Base-by-base conservation (phyloP, 2,797 vertebrate species). In the Chrosomus eos region DNA sequence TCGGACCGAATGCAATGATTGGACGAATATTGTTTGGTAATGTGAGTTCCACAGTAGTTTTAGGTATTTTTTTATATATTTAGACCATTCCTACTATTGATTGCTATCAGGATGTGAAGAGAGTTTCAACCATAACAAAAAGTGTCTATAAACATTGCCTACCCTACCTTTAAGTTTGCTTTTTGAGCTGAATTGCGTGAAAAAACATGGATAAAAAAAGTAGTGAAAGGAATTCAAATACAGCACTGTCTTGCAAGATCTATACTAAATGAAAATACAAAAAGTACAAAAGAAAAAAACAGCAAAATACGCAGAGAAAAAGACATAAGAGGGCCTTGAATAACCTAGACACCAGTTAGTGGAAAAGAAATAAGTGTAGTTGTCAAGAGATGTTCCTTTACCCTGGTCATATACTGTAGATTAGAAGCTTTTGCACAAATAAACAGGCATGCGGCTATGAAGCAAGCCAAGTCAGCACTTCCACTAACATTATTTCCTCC, bases 401-500 rank as follows among this genome's bases (percentile, higher is more conserved):
- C 64, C 55, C 16, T 53, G 33, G 36, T 26, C 14, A 31, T 62
- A 79, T 60, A n/a, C n/a, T n/a, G n/a, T n/a, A 21, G 51, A 68
- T 36, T 60, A 51, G 6, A 79, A 51, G 75, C 40, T 51, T 67
- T 85, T 38, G 55, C 67, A 51, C 67, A 64, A 71, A 79, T 40
- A n/a, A 43, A 72, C 26, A 60, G 80, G 53, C 51, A 38, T 48
- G 40, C 21, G 2, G 16, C 38, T 8, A 67, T 33, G 40, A 79
- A 67, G 51, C 9, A 70, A 40, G 71, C 71, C 19, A 51, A 84
- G 51, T 84, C 72, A 72, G 86, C 73, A 31, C 14, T 73, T 82
- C 28, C 66, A 16, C 53, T 62, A 67, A 77, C 53, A 43, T 66
- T 48, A 81, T 81, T 76, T 77, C 75, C 64, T 82, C 43, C 26